phyloP scores from a whole-genome alignment of 2,113 vertebrate species.

The Pardalotus punctatus region DNA sequence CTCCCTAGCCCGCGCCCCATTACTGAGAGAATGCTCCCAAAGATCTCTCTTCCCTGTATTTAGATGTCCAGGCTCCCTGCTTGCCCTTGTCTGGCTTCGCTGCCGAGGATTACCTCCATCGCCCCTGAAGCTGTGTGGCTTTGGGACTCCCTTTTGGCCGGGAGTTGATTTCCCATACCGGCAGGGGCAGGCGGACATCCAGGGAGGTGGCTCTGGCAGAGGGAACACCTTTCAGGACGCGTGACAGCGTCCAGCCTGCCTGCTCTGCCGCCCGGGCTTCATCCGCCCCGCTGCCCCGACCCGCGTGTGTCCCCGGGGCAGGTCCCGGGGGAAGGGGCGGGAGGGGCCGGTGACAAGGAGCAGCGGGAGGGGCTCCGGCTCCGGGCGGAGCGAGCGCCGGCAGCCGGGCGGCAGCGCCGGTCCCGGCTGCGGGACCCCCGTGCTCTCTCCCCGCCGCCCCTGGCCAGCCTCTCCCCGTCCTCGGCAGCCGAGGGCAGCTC shows the following conservation, averaged over 20 bases:
- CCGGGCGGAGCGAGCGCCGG: not conserved
- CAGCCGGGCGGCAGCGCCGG: not conserved
- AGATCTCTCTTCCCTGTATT: not conserved
- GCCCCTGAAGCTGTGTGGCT: not conserved
- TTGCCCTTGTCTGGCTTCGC: not conserved
- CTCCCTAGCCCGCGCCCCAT: not conserved
- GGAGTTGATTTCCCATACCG: not conserved
- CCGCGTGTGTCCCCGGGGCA: fast-evolving
- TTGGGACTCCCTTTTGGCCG: not conserved
- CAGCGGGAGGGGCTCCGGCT: not conserved
- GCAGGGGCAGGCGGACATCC: not conserved
- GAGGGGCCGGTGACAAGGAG: not conserved
- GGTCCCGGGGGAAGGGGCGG: not conserved
- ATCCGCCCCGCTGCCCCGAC: not conserved
- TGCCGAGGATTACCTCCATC: not conserved
- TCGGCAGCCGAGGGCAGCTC: not conserved
- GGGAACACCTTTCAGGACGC: not conserved
- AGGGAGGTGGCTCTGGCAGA: not conserved
- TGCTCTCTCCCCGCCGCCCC: not conserved
- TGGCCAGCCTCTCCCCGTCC: not conserved
- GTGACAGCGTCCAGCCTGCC: not conserved
- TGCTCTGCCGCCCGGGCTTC: not conserved
- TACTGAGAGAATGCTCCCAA: not conserved
- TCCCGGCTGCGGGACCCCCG: not conserved
- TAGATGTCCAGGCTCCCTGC: not conserved